A percentile compares a stretch with the other conserved stretches of the same genome.
phyloP scores from a whole-genome alignment of 2,888 invertebrate species.

The Dilophus febrilis region DNA sequence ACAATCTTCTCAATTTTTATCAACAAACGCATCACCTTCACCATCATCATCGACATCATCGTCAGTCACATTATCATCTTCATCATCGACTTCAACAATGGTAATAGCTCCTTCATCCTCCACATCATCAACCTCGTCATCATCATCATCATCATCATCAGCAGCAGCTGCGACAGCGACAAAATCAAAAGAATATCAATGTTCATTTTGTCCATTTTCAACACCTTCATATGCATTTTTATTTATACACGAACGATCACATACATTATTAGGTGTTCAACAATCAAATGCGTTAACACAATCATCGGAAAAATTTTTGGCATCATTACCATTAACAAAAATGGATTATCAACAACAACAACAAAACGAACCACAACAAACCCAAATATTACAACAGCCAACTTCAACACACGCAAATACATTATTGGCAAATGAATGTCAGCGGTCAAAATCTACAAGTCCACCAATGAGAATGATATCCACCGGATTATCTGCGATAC shows the following conservation, averaged over 20 bases:
- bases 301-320: slow-evolving; percentile 32
- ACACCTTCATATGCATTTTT: slow-evolving; percentile 79
- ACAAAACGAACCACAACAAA: slow-evolving; percentile 26
- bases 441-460: too few relatives aligned
- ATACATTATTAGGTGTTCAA: slow-evolving; percentile 32
- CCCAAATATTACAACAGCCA: slow-evolving; percentile 14
- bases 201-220: slow-evolving; percentile 77
- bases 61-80: slow-evolving; percentile 20
- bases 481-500: too few relatives aligned
- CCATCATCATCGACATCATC: slow-evolving; percentile 25
- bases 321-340: slow-evolving; percentile 36
- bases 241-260: slow-evolving; percentile 82
- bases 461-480: too few relatives aligned
- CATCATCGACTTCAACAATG: slow-evolving; percentile 32
- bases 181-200: slow-evolving; percentile 61
- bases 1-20: slow-evolving; percentile 12
- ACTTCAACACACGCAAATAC: too few relatives aligned
- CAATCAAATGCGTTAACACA: slow-evolving; percentile 10
- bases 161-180: slow-evolving; percentile 16
- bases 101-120: slow-evolving; percentile 33
- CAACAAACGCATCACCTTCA: too few relatives aligned
- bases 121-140: too few relatives aligned
- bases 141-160: neutral
- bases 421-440: too few relatives aligned
- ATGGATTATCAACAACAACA: slow-evolving; percentile 36